Base-by-base conservation (phyloP, 2,888 invertebrate genomes). In the Minunthozetes semirufus region DNA sequence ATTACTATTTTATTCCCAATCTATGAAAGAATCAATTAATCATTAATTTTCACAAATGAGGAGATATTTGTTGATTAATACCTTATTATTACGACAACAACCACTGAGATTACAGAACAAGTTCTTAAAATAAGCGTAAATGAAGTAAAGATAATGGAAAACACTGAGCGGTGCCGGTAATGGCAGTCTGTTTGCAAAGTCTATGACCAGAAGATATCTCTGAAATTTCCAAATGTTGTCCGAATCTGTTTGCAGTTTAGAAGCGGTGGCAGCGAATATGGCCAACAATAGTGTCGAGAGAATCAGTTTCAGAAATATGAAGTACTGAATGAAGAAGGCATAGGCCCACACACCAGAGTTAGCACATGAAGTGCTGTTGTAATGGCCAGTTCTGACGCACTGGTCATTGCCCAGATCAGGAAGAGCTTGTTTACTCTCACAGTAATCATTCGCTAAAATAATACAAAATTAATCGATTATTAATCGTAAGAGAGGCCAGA, bases 261-360 rank as follows among this genome's bases (percentile, higher is more conserved):
- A 78, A 5, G 80, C 80, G 11, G 80, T 80, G 1, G 78, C 77
- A 66, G 79, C 78, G 72, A 83, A 83, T 56, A 83, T 79, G 0
- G 83, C 83, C 74, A 81, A 81, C n/a, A 83, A 80, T 76, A 83
- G 79, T 2, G 83, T 83, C 78, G 81, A 80, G 5, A 82, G 79
- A 73, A 83, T 80, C n/a, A 83, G 77, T 77, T 82, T 81, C 48
- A 82, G 77, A 15, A 82, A 76, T 1, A 80, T 78, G 48, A 82
- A 79, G 74, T 80, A 82, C 75, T 82, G 80, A 50, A 80, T 78
- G 42, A 81, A 78, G 63, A 80, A 77, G 25, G 78, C 59, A 75
- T 80, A 80, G 19, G 70, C 48, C 70, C 70, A 70, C 8, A 70
- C 48, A 13, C 70, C 70, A 5, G 22, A 17, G 27, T 48, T 48